A percentile compares a stretch with the other conserved stretches of the same genome.
Conservation (phyloP, 2,113 vertebrate genomes). For the Eurypyga helias region DNA sequence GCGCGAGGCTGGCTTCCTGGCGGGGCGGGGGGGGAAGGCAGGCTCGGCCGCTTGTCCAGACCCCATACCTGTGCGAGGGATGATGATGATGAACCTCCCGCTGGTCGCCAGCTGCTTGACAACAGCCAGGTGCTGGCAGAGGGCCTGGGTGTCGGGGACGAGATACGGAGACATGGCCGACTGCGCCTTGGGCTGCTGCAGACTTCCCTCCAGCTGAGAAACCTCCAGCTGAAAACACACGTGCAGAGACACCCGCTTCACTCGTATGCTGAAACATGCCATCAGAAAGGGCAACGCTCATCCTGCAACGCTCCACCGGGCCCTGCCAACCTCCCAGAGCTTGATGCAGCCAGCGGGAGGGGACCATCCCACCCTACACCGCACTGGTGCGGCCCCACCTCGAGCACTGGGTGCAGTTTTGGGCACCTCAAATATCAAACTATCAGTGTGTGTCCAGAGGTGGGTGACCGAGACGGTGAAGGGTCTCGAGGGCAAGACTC, state of each 20-base stretch:
- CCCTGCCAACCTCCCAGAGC: background rate
- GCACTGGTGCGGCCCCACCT: background rate
- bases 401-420: background rate
- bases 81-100: constrained; percentile 96
- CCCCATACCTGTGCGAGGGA: constrained; percentile 89
- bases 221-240: constrained; percentile 86
- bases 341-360: background rate
- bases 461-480: background rate
- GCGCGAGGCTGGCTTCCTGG: background rate
- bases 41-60: rapidly evolving
- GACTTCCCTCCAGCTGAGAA: constrained; percentile 95
- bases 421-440: background rate
- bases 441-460: background rate
- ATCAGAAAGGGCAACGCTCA: background rate
- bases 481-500: background rate
- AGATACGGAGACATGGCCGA: constrained; percentile 98
- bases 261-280: background rate
- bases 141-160: constrained; percentile 90
- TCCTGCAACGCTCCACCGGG: background rate
- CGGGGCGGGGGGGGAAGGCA: background rate
- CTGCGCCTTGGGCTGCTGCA: constrained; percentile 94
- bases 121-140: constrained; percentile 90
- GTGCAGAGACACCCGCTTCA: background rate
- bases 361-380: rapidly evolving
- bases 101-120: constrained; percentile 90